Evolutionary conservation across 2,797 vertebrate species (phyloP).

Genomic region (Heteromormyrus szaboi): DNA sequence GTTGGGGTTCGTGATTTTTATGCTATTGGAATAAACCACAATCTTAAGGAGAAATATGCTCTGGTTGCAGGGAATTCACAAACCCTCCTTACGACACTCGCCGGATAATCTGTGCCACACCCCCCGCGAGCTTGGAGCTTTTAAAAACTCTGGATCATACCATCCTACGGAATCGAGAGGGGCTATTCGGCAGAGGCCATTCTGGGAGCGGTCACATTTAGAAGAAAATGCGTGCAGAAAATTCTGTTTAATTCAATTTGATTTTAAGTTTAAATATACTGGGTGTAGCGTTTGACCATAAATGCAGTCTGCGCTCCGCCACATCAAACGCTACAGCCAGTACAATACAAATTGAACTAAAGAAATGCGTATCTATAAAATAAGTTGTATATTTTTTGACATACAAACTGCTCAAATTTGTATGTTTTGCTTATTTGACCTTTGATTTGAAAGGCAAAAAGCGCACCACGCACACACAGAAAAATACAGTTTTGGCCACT

Average conservation of each 20-base stretch:
- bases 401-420: not conserved
- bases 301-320: not conserved
- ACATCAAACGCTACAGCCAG: not conserved
- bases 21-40: not conserved
- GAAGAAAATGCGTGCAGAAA: not conserved
- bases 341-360: not conserved
- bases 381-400: not conserved
- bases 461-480: not conserved
- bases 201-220: not conserved
- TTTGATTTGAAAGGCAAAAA: not conserved
- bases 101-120: not conserved
- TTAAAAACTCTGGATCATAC: slow-evolving; percentile 14
- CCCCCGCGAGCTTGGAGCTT: not conserved
- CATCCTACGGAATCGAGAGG: not conserved
- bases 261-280: not conserved
- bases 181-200: not conserved
- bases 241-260: not conserved
- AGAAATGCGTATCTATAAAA: not conserved
- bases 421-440: not conserved
- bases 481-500: not conserved
- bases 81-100: too few species aligned
- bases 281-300: not conserved
- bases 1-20: not conserved
- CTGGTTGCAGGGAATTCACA: not conserved
- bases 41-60: not conserved